Conservation (phyloP, 2,888 invertebrate genomes). For the Eupeodes latifasciatus region DNA sequence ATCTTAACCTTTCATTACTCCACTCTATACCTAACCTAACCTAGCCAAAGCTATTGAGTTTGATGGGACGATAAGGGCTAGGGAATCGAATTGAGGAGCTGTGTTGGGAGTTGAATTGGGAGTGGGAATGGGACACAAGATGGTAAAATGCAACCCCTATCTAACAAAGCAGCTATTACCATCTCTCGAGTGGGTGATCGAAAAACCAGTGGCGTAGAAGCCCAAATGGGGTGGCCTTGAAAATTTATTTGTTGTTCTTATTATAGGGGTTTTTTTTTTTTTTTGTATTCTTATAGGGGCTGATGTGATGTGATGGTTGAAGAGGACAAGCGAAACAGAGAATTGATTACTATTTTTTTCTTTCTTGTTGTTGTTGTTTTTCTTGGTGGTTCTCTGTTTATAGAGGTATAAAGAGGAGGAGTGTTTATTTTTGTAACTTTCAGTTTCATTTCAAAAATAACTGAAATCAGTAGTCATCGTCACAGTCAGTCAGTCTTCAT, state of each 20-base stretch:
- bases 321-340: slow-evolving; percentile 42
- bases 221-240: slow-evolving; percentile 62
- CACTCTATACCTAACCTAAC: not conserved
- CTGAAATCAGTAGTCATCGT: slow-evolving; percentile 32
- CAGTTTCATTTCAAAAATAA: slow-evolving; percentile 48
- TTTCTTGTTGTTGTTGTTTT: not conserved
- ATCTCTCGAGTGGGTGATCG: slow-evolving; percentile 42
- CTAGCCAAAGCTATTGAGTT: not conserved
- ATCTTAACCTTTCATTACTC: slow-evolving; percentile 63
- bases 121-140: not conserved
- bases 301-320: slow-evolving; percentile 17
- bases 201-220: slow-evolving; percentile 14
- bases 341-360: slow-evolving; percentile 54
- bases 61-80: not conserved
- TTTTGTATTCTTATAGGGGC: not conserved
- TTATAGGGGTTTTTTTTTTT: slow-evolving; percentile 36
- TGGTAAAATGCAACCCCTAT: slow-evolving; percentile 41
- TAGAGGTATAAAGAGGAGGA: not conserved
- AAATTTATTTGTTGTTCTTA: slow-evolving; percentile 63
- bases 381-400: not conserved
- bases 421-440: slow-evolving; percentile 37
- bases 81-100: too few relatives aligned
- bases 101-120: too few relatives aligned
- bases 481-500: slow-evolving; percentile 53
- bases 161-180: slow-evolving; percentile 35